Evolutionary conservation across 1,140 invertebrate genomes (phyloP).

Genomic region (silkworm (Bombyx mori)): ASM3026992v2 NC_085118.1:11389001-11389500

Average conservation of each 20-base stretch:
- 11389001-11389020: conserved; percentile 44
- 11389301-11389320: not conserved
- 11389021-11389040: conserved; percentile 51
- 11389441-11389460: no score
- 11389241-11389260: not conserved
- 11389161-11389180: not conserved
- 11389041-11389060: conserved; percentile 22
- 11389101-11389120: not conserved
- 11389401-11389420: no score
- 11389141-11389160: not conserved
- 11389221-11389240: not conserved
- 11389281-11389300: not conserved
- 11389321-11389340: not conserved
- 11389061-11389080: conserved; percentile 37
- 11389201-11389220: no score
- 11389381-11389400: no score
- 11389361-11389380: no score
- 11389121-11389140: not conserved
- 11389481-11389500: no score
- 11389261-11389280: not conserved
- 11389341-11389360: no score
- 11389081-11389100: conserved; percentile 23
- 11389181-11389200: no score
- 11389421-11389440: no score
- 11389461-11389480: no score